Evolutionary conservation across 2,113 vertebrate genomes (phyloP).

Genomic region (Onychorhynchus coronatus): DNA sequence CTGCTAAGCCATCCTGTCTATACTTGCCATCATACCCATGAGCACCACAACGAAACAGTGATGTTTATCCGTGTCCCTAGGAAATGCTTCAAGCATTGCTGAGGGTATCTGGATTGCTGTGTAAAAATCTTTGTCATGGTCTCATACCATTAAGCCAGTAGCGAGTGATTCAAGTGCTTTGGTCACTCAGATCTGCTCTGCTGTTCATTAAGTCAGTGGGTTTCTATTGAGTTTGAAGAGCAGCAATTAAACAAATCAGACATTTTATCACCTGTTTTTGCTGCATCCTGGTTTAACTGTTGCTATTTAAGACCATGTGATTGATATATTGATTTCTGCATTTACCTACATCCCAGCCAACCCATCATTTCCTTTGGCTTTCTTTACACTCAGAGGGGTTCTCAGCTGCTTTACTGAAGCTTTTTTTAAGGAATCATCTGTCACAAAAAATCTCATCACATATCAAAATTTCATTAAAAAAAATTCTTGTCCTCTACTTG

Average conservation of each 20-base stretch:
- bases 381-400: neutral
- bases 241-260: neutral
- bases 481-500: neutral
- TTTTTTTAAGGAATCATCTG: neutral
- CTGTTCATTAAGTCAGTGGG: neutral
- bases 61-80: neutral
- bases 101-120: neutral
- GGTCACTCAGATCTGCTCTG: neutral
- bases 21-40: accelerated
- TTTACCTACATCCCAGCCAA: neutral
- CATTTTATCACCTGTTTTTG: neutral
- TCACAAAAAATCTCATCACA: neutral
- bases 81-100: neutral
- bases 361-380: neutral
- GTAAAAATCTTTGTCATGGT: neutral
- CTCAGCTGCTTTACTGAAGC: neutral
- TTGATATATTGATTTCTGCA: neutral
- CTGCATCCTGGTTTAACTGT: neutral
- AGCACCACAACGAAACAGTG: neutral
- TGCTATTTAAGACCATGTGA: neutral
- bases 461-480: neutral
- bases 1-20: neutral
- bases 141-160: neutral
- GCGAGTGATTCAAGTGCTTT: neutral
- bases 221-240: neutral